phyloP scores from a whole-genome alignment of 2,113 vertebrate species.

The Lethenteron camtschaticum region DNA sequence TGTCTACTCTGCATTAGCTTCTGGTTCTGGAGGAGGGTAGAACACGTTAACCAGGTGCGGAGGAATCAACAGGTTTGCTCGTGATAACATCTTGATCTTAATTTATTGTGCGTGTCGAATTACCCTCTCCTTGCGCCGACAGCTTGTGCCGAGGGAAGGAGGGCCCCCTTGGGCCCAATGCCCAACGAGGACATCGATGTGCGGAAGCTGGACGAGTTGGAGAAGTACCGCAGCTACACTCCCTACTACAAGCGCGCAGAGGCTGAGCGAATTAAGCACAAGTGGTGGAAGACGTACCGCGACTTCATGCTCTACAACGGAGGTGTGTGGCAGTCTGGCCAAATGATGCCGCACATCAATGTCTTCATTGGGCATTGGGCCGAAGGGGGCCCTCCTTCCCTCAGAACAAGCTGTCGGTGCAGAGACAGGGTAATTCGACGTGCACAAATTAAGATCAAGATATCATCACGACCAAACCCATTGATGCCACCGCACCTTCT shows the following conservation, averaged over 20 bases:
- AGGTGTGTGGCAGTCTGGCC: constrained; percentile 15
- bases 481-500: no score
- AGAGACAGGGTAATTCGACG: no score
- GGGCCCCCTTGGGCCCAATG: constrained; percentile 42
- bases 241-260: constrained; percentile 35
- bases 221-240: constrained; percentile 48
- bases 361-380: constrained; percentile 60
- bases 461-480: no score
- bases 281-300: constrained; percentile 63
- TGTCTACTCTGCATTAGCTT: no score
- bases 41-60: no score
- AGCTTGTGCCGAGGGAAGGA: background rate
- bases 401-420: no score
- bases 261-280: constrained; percentile 21
- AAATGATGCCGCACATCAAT: constrained; percentile 22
- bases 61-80: no score
- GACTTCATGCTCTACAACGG: constrained; percentile 16
- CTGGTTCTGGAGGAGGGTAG: no score
- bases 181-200: constrained; percentile 46
- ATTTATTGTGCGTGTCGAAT: no score
- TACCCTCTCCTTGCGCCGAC: no score
- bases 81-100: no score
- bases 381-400: constrained; percentile 22
- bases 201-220: constrained; percentile 23
- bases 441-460: no score